Evolutionary conservation across 1,140 invertebrate genomes (phyloP), one percentile per base, ranked within the genome.

Genomic region (Onthophagus taurus): DNA sequence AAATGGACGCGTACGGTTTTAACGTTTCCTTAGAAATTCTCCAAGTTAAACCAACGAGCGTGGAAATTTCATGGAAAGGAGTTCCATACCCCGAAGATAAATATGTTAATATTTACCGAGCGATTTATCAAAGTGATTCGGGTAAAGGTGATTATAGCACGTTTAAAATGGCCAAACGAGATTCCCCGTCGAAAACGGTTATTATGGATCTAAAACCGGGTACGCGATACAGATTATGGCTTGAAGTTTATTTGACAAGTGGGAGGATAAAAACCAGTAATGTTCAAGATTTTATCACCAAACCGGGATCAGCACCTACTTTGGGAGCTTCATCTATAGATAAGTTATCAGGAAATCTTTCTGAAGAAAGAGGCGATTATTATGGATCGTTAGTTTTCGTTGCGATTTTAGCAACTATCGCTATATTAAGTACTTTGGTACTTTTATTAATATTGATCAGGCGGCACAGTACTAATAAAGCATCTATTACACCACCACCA

Each of bases 191-290:
- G 0, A 75, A 77, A 42, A 78, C 81, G 0, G 64, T 78, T 3
- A 77, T 85, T 23, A 72, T 65, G 46, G 80, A 83, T 36, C 66
- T 93, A 3, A 82, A 87, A 53, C 85, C 89, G 1, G 82, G 83
- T 35, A 85, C 83, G 7, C 78, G 72, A 72, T 89, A 91, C 61
- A 75, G 84, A 20, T 69, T 90, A 16, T 92, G 85, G 86, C 65
- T 90, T 36, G 87, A 90, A 59, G 78, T 88, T 24, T 91, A 89
- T 61, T 63, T 92, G 14, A 89, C 85, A 1, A 92, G 91, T 60
- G 88, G 89, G 9, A 82, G 81, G 58, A 85, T 86, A 35, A 89
- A 89, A 61, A 89, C 85, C 31, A 87, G 83, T 57, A 90, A 91
- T 56, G 86, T 90, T 0, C 75, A 89, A 51, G 84, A 89, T 52